These are phyloP conservation scores for Halesus radiatus DNA, from an alignment of 1,140 invertebrate genomes.

Conservation along the genomic window DNA sequence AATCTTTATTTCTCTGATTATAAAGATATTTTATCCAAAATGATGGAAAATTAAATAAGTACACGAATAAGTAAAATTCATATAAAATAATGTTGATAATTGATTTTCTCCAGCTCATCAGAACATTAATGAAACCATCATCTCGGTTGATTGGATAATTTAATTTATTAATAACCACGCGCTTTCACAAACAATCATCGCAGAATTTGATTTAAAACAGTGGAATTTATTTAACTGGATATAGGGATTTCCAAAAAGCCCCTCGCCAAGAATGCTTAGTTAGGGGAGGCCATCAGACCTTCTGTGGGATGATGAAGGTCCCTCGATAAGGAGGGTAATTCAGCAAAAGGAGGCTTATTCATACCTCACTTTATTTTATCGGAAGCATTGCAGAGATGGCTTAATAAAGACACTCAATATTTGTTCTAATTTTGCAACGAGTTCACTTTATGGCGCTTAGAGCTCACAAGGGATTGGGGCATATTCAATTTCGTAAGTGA, in stretches of 20 bases:
- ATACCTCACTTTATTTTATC: constrained; percentile 6
- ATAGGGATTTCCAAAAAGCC: constrained; percentile 1
- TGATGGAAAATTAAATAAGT: too few species aligned
- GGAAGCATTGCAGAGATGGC: background rate
- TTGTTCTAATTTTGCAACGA: background rate
- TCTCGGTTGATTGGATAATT: too few species aligned
- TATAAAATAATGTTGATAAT: too few species aligned
- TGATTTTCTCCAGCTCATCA: too few species aligned
- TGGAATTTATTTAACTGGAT: constrained; percentile 14
- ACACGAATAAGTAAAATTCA: too few species aligned
- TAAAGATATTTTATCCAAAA: too few species aligned
- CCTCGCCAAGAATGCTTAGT: constrained; percentile 1
- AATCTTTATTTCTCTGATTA: too few species aligned
- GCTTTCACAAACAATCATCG: background rate
- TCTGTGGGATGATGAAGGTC: constrained; percentile 12
- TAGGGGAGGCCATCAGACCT: constrained; percentile 4
- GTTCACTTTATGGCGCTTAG: too few species aligned
- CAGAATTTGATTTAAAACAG: background rate
- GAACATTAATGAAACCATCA: too few species aligned
- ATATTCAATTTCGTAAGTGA: too few species aligned
- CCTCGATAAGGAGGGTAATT: constrained; percentile 14
- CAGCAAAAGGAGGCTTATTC: background rate
- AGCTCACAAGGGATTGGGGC: too few species aligned
- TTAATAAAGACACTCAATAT: background rate
- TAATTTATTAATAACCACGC: background rate